phyloP scores from a whole-genome alignment of 2,888 invertebrate genomes.

The Ganaspis brasiliensis region DNA sequence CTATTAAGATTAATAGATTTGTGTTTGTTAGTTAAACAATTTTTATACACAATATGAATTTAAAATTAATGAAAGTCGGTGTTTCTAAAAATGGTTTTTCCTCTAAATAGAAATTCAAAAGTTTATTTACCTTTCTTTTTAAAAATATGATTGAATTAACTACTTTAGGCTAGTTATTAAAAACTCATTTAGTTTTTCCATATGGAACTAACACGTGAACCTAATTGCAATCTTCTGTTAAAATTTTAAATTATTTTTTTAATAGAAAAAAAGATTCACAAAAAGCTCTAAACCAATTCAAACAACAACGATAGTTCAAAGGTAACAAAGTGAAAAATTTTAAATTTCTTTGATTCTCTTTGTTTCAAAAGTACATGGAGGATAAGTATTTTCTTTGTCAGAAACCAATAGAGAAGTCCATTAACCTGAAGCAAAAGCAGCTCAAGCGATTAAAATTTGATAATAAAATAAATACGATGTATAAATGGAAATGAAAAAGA shows the following conservation, averaged over 20 bases:
- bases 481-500: neutral
- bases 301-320: neutral
- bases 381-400: slow-evolving; percentile 6
- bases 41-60: too few species aligned
- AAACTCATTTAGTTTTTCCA: too few species aligned
- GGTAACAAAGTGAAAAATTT: neutral
- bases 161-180: too few species aligned
- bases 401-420: neutral
- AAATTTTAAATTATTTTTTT: neutral
- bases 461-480: neutral
- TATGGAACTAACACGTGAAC: neutral
- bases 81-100: too few species aligned
- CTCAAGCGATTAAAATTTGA: neutral
- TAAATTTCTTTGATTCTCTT: slow-evolving; percentile 2
- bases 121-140: too few species aligned
- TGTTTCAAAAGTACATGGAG: neutral
- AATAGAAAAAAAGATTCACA: neutral
- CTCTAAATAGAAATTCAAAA: too few species aligned
- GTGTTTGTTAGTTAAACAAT: too few species aligned
- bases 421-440: neutral
- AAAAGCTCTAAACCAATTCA: neutral
- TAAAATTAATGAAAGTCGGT: too few species aligned
- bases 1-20: too few species aligned
- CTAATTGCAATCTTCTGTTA: neutral
- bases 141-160: too few species aligned